Evolutionary conservation across 2,113 vertebrate species (phyloP).

Genomic region (Lota lota): DNA sequence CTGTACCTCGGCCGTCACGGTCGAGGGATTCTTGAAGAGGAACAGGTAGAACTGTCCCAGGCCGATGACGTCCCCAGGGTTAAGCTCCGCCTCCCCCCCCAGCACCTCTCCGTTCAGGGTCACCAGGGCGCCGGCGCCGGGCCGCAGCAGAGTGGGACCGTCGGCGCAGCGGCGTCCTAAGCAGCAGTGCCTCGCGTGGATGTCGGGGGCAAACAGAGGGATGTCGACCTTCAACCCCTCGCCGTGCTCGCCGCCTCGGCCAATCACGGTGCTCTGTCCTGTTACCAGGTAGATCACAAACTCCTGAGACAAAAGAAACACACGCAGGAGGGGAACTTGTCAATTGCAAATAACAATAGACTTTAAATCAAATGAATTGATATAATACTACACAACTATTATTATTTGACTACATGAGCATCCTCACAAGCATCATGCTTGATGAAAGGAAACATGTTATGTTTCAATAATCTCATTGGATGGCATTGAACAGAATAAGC

Average conservation of each 20-base stretch:
- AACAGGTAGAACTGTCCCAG: slow-evolving; percentile 74
- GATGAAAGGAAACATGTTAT: too few relatives aligned
- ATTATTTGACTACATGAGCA: too few relatives aligned
- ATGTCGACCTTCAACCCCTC: slow-evolving; percentile 41
- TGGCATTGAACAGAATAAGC: too few relatives aligned
- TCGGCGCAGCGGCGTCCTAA: slow-evolving; percentile 42
- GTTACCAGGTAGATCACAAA: slow-evolving; percentile 72
- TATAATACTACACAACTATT: too few relatives aligned
- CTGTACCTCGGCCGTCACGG: slow-evolving; percentile 36
- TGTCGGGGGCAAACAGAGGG: slow-evolving; percentile 66
- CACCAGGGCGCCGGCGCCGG: slow-evolving; percentile 49
- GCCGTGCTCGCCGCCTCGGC: slow-evolving; percentile 33
- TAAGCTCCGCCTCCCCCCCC: slow-evolving; percentile 52
- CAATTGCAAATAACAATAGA: too few relatives aligned
- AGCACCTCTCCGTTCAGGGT: slow-evolving; percentile 63
- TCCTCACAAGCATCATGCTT: too few relatives aligned
- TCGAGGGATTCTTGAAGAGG: slow-evolving; percentile 73
- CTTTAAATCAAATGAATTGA: too few relatives aligned
- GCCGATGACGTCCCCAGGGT: slow-evolving; percentile 71
- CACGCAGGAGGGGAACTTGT: too few relatives aligned
- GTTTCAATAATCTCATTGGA: too few relatives aligned
- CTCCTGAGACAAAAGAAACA: slow-evolving; percentile 58
- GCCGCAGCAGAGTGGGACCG: slow-evolving; percentile 45
- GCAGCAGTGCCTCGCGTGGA: slow-evolving; percentile 65
- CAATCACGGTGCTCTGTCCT: slow-evolving; percentile 55